Evolutionary conservation across 2,888 invertebrate genomes (phyloP), one percentile per base, ranked within the genome.

Genomic region (Eupithecia abbreviata): DNA sequence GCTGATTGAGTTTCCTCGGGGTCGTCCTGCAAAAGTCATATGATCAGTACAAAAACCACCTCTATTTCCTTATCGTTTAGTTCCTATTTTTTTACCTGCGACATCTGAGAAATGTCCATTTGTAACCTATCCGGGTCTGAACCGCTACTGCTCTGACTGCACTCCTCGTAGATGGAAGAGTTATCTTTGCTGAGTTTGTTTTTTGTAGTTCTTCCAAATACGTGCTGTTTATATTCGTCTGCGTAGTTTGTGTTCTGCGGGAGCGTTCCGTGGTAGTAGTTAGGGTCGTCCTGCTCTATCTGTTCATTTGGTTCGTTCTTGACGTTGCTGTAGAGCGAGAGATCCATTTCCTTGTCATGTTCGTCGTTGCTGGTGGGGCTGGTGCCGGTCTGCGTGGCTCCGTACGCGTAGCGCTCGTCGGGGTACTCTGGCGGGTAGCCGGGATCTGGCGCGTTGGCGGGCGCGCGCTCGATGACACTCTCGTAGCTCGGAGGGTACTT

Each of bases 111-210:
- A 82, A 96, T 96, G 89, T 97, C 97, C 90, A 97, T 97, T 86
- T 97, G 97, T 84, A 97, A 91, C 84, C 97, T 93, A 83, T 97
- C 97, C 2, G 97, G 97, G 92, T 97, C 97, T 0, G 97, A 97
- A 82, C 96, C 96, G 87, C 96, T 96, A 88, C 97, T 97, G 88
- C 96, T 97, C 81, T 96, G 95, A 85, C 96, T 96, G 86, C 96
- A 96, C 68, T 96, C 96, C 81, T 96, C 95, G 80, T 94, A 96
- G 75, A 94, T 94, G 49, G 95, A 93, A 73, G 95, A 89, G 81
- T 93, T 95, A 77, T 96, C 96, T 81, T 94, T 93, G 41, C 89
- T 82, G 43, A 86, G 82, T 84, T 91, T 91, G 75, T 87, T 84
- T 85, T 91, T 89, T 49, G 84, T 84, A 43, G 89, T 79, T 71